Evolutionary conservation across 2,797 vertebrate species (phyloP).

Genomic region (Rhabdophis nuchalis): DNA sequence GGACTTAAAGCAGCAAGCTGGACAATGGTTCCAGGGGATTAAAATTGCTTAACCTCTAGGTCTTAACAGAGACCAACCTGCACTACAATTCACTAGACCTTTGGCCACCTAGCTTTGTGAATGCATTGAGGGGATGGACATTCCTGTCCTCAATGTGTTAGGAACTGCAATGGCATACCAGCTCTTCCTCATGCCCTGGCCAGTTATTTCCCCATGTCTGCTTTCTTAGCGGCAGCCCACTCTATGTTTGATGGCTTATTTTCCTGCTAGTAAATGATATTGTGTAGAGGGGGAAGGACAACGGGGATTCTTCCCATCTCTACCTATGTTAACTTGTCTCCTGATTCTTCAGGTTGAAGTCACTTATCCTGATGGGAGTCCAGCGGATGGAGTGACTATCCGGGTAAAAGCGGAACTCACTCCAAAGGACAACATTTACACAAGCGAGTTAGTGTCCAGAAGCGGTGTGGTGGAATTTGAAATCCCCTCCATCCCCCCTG

Average conservation of each 20-base stretch:
- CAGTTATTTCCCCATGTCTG: background rate
- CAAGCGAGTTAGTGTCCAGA: conserved; percentile 80
- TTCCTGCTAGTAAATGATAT: background rate
- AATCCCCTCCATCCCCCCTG: conserved; percentile 89
- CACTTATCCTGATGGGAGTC: conserved; percentile 87
- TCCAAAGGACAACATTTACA: conserved; percentile 87
- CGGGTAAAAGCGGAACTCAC: conserved; percentile 88
- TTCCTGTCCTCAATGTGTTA: background rate
- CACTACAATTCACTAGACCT: background rate
- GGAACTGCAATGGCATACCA: background rate
- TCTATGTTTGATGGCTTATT: background rate
- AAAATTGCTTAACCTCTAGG: background rate
- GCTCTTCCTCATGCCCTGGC: background rate
- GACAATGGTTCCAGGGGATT: background rate
- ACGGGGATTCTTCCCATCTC: background rate
- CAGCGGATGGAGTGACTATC: conserved; percentile 83
- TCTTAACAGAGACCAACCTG: background rate
- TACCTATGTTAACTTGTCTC: background rate
- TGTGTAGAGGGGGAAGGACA: background rate
- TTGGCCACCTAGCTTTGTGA: background rate
- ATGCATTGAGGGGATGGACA: background rate
- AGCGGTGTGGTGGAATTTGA: conserved; percentile 84
- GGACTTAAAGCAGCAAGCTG: background rate
- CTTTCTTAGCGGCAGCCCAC: background rate
- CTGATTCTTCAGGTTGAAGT: conserved; percentile 80